phyloP scores from a whole-genome alignment of 2,888 invertebrate species.

The Ecdyonurus torrentis region DNA sequence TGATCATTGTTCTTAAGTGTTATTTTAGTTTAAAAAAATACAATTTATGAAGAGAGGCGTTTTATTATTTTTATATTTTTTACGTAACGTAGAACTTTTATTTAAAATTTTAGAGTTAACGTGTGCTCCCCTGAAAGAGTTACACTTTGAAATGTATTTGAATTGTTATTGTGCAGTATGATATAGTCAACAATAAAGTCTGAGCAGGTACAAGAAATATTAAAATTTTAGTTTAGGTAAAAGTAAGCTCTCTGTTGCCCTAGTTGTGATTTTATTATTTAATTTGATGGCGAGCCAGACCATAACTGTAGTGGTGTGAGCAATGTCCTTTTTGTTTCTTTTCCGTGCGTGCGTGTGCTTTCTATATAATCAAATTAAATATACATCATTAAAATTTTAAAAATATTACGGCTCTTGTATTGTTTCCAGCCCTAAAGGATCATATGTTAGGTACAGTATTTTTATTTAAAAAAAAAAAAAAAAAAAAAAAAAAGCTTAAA shows the following conservation, averaged over 20 bases:
- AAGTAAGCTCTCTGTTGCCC: not conserved
- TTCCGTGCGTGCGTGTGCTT: not conserved
- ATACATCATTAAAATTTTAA: too few species aligned
- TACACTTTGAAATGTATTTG: too few species aligned
- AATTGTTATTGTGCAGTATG: too few species aligned
- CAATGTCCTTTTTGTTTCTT: not conserved
- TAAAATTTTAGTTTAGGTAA: too few species aligned
- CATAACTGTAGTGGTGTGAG: too few species aligned
- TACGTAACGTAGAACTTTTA: not conserved
- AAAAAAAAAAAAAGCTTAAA: too few species aligned
- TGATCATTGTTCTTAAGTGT: not conserved
- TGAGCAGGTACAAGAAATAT: too few species aligned
- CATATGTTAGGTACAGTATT: conserved; percentile 12
- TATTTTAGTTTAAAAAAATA: not conserved
- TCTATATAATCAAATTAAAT: not conserved
- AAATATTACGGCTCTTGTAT: not conserved
- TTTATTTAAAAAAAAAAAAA: not conserved
- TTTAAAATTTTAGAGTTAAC: not conserved
- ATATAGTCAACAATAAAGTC: too few species aligned
- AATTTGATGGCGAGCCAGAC: too few species aligned
- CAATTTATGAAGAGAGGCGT: not conserved
- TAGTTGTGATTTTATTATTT: too few species aligned
- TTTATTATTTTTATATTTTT: too few species aligned
- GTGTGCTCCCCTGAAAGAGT: too few species aligned
- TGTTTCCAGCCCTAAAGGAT: conserved; percentile 11